Percentiles rank a stretch among this genome's conserved stretches.
These are phyloP conservation scores for Lutraria lutraria DNA, from an alignment of 2,888 invertebrate genomes.

Conservation along the genomic window DNA sequence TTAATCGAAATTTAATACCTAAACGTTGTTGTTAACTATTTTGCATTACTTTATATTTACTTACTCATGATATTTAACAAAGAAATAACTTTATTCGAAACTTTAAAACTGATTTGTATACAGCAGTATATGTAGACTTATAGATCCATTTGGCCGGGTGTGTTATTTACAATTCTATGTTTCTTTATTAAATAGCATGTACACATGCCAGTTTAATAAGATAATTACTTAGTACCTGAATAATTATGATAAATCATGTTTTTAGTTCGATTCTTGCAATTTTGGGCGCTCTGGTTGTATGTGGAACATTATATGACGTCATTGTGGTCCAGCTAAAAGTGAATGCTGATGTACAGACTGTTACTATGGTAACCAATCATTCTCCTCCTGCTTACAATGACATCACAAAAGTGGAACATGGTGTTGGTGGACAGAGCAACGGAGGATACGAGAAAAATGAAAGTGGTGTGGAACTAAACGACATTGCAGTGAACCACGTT, in stretches of 20 bases:
- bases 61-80: too few relatives aligned
- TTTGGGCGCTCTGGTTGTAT: conserved; percentile 29
- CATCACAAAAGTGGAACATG: background rate
- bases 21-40: too few relatives aligned
- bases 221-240: background rate
- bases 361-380: background rate
- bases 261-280: conserved; percentile 28
- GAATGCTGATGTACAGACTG: background rate
- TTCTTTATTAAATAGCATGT: too few relatives aligned
- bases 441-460: background rate
- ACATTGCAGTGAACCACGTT: background rate
- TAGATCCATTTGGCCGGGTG: too few relatives aligned
- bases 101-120: too few relatives aligned
- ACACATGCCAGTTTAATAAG: too few relatives aligned
- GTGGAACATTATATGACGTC: conserved; percentile 51
- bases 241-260: background rate
- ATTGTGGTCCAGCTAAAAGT: conserved; percentile 37
- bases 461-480: background rate
- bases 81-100: too few relatives aligned
- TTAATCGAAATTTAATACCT: too few relatives aligned
- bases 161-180: too few relatives aligned
- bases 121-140: too few relatives aligned
- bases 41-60: too few relatives aligned
- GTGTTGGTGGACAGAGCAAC: background rate
- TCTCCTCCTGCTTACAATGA: background rate